phyloP scores from a whole-genome alignment of 2,888 invertebrate genomes.

The Tachystola acroxantha region DNA sequence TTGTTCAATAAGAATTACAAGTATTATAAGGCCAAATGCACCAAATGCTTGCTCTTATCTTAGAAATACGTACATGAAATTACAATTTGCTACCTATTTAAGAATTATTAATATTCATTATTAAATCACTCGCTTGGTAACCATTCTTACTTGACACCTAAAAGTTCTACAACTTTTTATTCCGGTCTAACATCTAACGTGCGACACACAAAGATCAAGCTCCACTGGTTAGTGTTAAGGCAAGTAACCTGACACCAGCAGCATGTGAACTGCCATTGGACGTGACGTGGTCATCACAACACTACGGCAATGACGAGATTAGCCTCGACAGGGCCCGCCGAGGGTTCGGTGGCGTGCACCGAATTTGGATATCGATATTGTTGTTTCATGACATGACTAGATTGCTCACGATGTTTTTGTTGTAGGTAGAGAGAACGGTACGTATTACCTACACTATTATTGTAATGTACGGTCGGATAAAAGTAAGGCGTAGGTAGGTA shows the following conservation, averaged over 20 bases:
- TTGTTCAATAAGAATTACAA: too few species aligned
- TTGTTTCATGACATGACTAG: constrained; percentile 16
- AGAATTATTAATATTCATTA: too few species aligned
- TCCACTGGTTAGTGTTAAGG: constrained; percentile 5
- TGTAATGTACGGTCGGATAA: too few species aligned
- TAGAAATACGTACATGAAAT: too few species aligned
- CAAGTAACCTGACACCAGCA: constrained; percentile 50
- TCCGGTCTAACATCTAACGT: not conserved
- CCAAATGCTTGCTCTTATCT: too few species aligned
- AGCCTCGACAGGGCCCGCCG: constrained; percentile 30
- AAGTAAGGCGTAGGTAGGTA: too few species aligned
- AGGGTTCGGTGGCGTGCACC: constrained; percentile 25
- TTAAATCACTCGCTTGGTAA: not conserved
- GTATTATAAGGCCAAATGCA: too few species aligned
- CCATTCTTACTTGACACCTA: not conserved
- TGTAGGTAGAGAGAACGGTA: too few species aligned
- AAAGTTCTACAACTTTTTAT: not conserved
- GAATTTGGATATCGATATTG: constrained; percentile 31
- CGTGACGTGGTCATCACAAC: constrained; percentile 56
- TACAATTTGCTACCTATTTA: too few species aligned
- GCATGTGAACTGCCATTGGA: constrained; percentile 49
- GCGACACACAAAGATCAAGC: not conserved
- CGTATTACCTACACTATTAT: too few species aligned
- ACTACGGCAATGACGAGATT: constrained; percentile 46
- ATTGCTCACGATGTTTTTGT: constrained; percentile 5